These are phyloP conservation scores for Agrenia bidenticulata DNA, from an alignment of 2,888 invertebrate genomes.

Conservation along the genomic window DNA sequence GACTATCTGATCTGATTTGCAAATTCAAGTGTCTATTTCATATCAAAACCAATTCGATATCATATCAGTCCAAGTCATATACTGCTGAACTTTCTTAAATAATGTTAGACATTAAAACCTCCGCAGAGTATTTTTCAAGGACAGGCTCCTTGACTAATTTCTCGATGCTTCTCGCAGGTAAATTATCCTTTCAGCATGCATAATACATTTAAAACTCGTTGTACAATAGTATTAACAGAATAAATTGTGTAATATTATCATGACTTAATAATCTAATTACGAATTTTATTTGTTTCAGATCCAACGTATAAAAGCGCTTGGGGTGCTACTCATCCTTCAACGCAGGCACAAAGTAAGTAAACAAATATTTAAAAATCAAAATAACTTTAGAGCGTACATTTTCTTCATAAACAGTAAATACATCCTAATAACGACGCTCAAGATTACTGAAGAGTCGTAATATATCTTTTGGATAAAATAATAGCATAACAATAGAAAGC, in stretches of 20 bases:
- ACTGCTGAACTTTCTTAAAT: constrained; percentile 2
- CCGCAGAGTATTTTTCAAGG: constrained; percentile 81
- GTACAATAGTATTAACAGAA: constrained; percentile 12
- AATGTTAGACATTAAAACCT: constrained; percentile 91
- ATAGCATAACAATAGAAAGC: too few species aligned
- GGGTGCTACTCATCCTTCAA: constrained; percentile 70
- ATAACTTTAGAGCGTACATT: too few species aligned
- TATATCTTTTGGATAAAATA: too few species aligned
- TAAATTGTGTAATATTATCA: not conserved
- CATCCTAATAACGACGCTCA: too few species aligned
- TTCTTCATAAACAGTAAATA: too few species aligned
- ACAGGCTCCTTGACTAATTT: constrained; percentile 90
- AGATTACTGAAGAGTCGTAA: too few species aligned
- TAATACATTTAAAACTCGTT: not conserved
- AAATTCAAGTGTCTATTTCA: too few species aligned
- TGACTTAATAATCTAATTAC: not conserved
- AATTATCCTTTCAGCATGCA: too few species aligned
- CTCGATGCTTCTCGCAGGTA: constrained; percentile 93
- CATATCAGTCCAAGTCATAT: not conserved
- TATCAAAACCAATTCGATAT: too few species aligned
- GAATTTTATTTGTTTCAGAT: constrained; percentile 65
- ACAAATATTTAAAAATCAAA: too few species aligned
- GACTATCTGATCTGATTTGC: too few species aligned
- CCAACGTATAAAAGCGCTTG: constrained; percentile 84
- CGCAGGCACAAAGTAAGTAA: constrained; percentile 74